A percentile compares a stretch with the other conserved stretches of the same genome.
phyloP scores from a whole-genome alignment of 2,888 invertebrate species.

The Nomada fucata region DNA sequence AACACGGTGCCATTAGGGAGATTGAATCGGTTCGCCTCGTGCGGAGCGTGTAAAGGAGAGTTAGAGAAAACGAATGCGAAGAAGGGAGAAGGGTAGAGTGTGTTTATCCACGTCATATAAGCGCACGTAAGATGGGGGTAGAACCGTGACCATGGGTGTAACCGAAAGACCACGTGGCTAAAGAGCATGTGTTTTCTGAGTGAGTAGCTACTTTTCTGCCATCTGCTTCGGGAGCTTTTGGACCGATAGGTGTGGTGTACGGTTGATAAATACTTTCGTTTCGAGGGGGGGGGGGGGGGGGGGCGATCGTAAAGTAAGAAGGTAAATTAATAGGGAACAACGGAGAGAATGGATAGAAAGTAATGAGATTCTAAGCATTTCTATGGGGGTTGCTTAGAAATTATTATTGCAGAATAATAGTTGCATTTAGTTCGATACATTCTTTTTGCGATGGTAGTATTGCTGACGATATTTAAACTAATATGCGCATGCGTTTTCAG shows the following conservation, averaged over 20 bases:
- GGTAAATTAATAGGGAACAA: constrained; percentile 56
- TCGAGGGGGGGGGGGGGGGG: constrained; percentile 21
- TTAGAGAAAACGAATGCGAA: constrained; percentile 8
- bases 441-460: too few relatives aligned
- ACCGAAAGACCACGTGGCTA: constrained; percentile 75
- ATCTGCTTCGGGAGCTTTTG: constrained; percentile 72
- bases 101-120: constrained; percentile 69
- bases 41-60: constrained; percentile 40
- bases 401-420: too few relatives aligned
- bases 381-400: too few relatives aligned
- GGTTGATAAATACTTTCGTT: constrained; percentile 66
- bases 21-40: constrained; percentile 76
- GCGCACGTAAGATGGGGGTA: constrained; percentile 72
- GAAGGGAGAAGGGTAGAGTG: constrained; percentile 52
- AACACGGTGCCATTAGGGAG: constrained; percentile 78
- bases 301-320: constrained; percentile 40
- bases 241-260: constrained; percentile 70
- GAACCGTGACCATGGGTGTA: constrained; percentile 69
- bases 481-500: not conserved
- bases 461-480: not conserved
- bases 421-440: too few relatives aligned
- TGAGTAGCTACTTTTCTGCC: constrained; percentile 73
- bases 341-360: not conserved
- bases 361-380: not conserved
- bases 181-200: constrained; percentile 77